A percentile compares a stretch with the other conserved stretches of the same genome.
These are phyloP conservation scores for Synanceia verrucosa DNA, from an alignment of 2,797 vertebrate species.

Conservation along the genomic window DNA sequence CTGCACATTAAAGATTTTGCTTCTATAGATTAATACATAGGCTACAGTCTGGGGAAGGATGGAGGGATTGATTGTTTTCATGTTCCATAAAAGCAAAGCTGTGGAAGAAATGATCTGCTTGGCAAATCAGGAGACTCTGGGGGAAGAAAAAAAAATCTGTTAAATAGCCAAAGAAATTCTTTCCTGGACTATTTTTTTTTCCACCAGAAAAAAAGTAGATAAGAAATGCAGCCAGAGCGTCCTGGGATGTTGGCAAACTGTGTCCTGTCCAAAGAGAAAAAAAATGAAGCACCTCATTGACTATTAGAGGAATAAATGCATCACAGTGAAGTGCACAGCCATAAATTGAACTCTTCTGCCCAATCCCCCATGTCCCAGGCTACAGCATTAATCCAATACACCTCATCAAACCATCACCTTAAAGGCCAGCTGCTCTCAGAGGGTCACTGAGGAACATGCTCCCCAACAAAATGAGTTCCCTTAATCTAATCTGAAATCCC, in stretches of 20 bases:
- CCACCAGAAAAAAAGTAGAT: background rate
- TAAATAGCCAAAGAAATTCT: background rate
- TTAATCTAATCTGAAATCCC: slow-evolving; percentile 32
- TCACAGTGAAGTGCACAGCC: slow-evolving; percentile 32
- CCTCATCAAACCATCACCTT: slow-evolving; percentile 63
- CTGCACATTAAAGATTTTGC: slow-evolving; percentile 40
- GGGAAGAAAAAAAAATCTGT: slow-evolving; percentile 13
- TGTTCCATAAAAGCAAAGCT: slow-evolving; percentile 14
- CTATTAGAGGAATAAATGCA: slow-evolving; percentile 61
- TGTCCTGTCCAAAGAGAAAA: slow-evolving; percentile 21
- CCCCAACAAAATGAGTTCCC: slow-evolving; percentile 30
- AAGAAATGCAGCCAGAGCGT: slow-evolving; percentile 6
- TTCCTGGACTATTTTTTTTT: background rate
- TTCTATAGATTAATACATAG: slow-evolving; percentile 32
- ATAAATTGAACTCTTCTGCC: slow-evolving; percentile 54
- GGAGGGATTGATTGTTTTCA: slow-evolving; percentile 4
- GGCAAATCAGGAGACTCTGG: slow-evolving; percentile 7
- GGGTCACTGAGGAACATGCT: slow-evolving; percentile 42
- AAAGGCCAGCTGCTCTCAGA: slow-evolving; percentile 46
- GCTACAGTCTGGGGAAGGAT: background rate
- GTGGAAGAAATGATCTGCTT: background rate
- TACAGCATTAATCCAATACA: slow-evolving; percentile 70
- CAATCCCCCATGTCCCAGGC: slow-evolving; percentile 48
- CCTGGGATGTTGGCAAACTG: background rate
- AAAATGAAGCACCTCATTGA: slow-evolving; percentile 26